A percentile compares a stretch with the other conserved stretches of the same genome.
Conservation (phyloP, 1,140 invertebrate genomes). For the Leptopilina boulardi region DNA sequence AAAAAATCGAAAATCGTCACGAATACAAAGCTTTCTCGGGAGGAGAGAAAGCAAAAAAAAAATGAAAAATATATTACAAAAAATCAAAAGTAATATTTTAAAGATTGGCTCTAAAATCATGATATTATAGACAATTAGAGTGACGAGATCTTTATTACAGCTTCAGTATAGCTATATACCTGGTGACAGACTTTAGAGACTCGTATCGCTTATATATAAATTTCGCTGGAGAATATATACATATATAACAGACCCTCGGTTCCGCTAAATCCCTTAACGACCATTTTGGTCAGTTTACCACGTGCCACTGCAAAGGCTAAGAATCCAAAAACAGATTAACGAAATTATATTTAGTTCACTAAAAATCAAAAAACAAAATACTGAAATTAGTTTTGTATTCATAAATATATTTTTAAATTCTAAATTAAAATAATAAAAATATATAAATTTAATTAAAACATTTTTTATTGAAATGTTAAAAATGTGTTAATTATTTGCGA, state of each 20-base stretch:
- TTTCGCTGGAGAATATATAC: neutral
- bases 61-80: too few species aligned
- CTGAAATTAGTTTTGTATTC: neutral
- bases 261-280: constrained; percentile 4
- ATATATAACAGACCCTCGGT: neutral
- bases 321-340: neutral
- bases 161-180: too few species aligned
- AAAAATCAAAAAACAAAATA: neutral
- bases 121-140: too few species aligned
- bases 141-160: neutral
- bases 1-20: too few species aligned
- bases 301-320: neutral
- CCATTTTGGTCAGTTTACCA: constrained; percentile 14
- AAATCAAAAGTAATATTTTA: too few species aligned
- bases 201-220: neutral
- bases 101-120: too few species aligned
- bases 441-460: neutral
- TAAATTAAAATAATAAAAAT: too few species aligned
- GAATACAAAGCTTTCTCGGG: too few species aligned
- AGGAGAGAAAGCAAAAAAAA: too few species aligned
- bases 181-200: neutral
- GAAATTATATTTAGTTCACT: neutral
- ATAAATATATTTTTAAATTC: neutral
- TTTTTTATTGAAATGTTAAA: neutral
- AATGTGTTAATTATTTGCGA: neutral